These are phyloP conservation scores for Drosophila seguyi DNA, from an alignment of 1,140 invertebrate genomes.

Conservation along the genomic window DNA sequence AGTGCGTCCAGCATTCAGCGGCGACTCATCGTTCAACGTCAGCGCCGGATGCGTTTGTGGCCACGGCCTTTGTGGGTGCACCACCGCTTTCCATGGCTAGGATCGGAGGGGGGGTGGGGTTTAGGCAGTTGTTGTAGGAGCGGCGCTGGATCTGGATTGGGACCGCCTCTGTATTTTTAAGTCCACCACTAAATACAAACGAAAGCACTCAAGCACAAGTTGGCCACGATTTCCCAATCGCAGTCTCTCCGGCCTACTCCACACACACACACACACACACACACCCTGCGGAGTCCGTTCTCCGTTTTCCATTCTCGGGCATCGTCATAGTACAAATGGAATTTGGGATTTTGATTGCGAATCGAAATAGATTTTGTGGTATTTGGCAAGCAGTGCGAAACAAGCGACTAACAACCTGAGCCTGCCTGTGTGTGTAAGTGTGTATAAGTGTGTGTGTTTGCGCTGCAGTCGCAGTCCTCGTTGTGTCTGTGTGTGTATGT, in stretches of 20 bases:
- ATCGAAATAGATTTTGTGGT: constrained; percentile 84
- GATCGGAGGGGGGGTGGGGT: too few relatives aligned
- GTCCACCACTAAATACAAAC: constrained; percentile 85
- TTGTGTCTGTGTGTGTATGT: constrained; percentile 15
- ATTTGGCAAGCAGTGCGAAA: constrained; percentile 80
- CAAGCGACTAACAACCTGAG: constrained; percentile 53
- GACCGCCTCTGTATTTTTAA: constrained; percentile 79
- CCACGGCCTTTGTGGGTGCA: constrained; percentile 72
- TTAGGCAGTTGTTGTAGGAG: constrained; percentile 3
- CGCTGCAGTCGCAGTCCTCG: constrained; percentile 11
- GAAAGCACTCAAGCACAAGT: constrained; percentile 85
- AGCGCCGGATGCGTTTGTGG: constrained; percentile 71
- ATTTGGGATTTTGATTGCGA: constrained; percentile 84
- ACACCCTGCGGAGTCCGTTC: background rate
- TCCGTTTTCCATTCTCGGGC: constrained; percentile 2
- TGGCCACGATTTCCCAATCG: constrained; percentile 74
- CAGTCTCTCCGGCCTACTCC: constrained; percentile 40
- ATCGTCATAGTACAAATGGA: constrained; percentile 75
- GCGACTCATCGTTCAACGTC: constrained; percentile 74
- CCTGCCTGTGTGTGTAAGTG: constrained; percentile 19
- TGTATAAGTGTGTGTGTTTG: constrained; percentile 30
- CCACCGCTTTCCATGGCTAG: constrained; percentile 11
- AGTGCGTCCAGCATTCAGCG: constrained; percentile 31
- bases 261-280: constrained; percentile 10
- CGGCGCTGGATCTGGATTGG: constrained; percentile 16